Evolutionary conservation across 2,888 invertebrate genomes (phyloP).

Genomic region (Apotomis betuletana): DNA sequence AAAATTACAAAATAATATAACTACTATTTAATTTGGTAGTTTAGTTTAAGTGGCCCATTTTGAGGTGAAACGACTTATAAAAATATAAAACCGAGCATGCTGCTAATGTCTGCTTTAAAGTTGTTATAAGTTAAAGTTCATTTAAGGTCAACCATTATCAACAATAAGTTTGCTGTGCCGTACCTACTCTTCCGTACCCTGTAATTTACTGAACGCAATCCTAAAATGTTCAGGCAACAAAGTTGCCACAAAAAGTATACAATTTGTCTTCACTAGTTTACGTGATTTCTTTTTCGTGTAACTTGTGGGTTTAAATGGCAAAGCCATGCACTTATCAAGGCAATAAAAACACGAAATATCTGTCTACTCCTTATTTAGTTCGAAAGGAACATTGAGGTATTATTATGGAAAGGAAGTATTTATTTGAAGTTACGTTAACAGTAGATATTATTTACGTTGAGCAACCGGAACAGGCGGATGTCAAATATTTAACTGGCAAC

Average conservation of each 20-base stretch:
- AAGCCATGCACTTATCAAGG: neutral
- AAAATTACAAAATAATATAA: neutral
- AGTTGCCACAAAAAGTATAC: conserved; percentile 5
- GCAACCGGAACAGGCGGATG: conserved; percentile 6
- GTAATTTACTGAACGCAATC: conserved; percentile 39
- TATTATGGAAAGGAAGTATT: conserved; percentile 4
- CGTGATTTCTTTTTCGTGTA: no score
- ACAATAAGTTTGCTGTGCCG: neutral
- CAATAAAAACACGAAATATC: neutral
- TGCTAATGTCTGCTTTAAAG: neutral
- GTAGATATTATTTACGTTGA: neutral
- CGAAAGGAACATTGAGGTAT: no score
- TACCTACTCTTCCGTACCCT: conserved; percentile 1
- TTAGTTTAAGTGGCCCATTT: neutral
- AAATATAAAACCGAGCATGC: neutral
- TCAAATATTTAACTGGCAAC: conserved; percentile 41
- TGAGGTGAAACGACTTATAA: neutral
- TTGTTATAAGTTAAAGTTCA: neutral
- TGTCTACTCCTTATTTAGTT: neutral
- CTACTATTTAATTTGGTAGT: neutral
- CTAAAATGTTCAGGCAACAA: neutral
- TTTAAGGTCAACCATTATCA: neutral
- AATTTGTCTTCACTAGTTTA: no score
- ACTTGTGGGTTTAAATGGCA: neutral
- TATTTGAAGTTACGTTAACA: neutral